Evolutionary conservation across 1,140 invertebrate species (phyloP), one percentile per base, ranked within the genome.

Genomic region (Manduca sexta): DNA sequence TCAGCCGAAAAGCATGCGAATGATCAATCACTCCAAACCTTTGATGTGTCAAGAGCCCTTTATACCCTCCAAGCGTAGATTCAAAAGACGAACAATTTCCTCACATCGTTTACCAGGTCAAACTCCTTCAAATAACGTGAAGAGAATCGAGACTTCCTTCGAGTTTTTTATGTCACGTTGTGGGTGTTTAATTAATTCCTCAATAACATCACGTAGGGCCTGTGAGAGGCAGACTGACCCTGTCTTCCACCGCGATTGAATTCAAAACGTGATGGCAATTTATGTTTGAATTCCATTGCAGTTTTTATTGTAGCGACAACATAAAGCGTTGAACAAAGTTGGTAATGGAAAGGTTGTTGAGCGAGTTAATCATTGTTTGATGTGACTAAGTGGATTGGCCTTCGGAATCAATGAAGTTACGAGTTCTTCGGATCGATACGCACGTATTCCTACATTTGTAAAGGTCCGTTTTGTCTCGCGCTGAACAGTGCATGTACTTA

Each of bases 121-220:
- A 12, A 12, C 13, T 34, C 13, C 13, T 34, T 34, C 3, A 34
- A 12, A 12, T 26, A 40, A 40, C 5, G 40, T 42, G 40, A 21
- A 42, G 40, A 30, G 40, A 42, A 42, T 54, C 46, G 42, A 35
- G 26, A 49, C 42, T 49, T 54, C 41, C 46, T 49, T 39, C 12
- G 3, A 34, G n/a, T 35, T 45, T 53, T 56, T 56, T 51, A 51
- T 56, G 43, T 52, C 49, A 49, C 31, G 43, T 55, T 49, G 29
- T 50, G 35, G 18, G 33, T 57, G 57, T 34, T 64, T 75, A 72
- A 73, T 73, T 75, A 73, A 69, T 60, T 66, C 56, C 49, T 62
- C 67, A 68, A 75, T 75, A 66, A 59, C 63, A 65, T 69, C 71
- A 74, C 71, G 71, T 63, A 62, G 46, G 30, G 30, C 13, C 42